Percentiles rank a stretch among this genome's conserved stretches.
These are phyloP conservation scores for Drosophila atroscutellata DNA, from an alignment of 2,888 invertebrate genomes.

Conservation along the genomic window DNA sequence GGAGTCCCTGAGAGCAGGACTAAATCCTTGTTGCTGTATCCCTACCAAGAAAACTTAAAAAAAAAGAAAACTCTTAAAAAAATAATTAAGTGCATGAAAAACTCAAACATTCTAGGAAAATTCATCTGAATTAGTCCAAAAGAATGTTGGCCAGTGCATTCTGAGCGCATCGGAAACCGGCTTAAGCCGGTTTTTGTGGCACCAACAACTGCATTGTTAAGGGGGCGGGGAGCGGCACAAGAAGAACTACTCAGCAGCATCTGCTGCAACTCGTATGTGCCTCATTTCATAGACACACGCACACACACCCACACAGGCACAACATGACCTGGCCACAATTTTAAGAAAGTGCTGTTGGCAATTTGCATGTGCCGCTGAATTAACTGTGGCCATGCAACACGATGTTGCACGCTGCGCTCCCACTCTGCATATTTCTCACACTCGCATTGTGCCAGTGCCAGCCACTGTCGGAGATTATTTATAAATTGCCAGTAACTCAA, in stretches of 20 bases:
- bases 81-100: not conserved
- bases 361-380: conserved; percentile 59
- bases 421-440: conserved; percentile 40
- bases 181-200: conserved; percentile 22
- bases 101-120: not conserved
- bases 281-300: conserved; percentile 16
- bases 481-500: conserved; percentile 40
- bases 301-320: conserved; percentile 8
- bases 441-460: conserved; percentile 28
- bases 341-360: conserved; percentile 49
- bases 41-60: not conserved
- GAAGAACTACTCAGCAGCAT: conserved; percentile 17
- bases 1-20: not conserved
- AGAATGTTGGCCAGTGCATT: not conserved
- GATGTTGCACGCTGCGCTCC: conserved; percentile 31
- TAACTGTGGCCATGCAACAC: conserved; percentile 39
- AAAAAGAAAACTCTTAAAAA: not conserved
- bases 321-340: conserved; percentile 43
- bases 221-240: not conserved
- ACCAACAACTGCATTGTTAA: not conserved
- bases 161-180: not conserved
- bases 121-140: not conserved
- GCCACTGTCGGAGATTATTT: conserved; percentile 30
- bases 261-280: conserved; percentile 20
- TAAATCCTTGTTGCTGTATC: not conserved